These are phyloP conservation scores for Chloropsis cyanopogon DNA, from an alignment of 2,113 vertebrate genomes.

Conservation along the genomic window DNA sequence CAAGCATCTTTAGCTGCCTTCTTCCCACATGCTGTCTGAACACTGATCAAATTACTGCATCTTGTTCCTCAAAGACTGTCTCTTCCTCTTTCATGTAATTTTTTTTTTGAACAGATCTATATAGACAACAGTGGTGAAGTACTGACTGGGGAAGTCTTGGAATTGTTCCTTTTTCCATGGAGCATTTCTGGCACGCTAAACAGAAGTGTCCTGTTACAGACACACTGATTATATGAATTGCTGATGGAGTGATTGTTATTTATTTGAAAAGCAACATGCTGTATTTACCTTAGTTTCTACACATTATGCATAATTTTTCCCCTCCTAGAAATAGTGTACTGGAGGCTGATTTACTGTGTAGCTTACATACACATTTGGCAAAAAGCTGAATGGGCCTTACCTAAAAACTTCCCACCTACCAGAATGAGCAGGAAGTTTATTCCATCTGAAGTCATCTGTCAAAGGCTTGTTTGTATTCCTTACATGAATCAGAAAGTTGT, in stretches of 20 bases:
- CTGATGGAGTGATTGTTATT: background rate
- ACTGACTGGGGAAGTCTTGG: background rate
- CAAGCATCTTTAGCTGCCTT: conserved; percentile 1
- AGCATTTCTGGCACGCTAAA: background rate
- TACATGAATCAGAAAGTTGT: background rate
- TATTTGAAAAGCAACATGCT: background rate
- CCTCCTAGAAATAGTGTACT: background rate
- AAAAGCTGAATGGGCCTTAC: background rate
- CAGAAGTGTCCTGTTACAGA: background rate
- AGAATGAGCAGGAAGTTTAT: background rate
- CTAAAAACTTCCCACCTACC: background rate
- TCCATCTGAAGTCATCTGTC: background rate
- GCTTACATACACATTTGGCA: background rate
- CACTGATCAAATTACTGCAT: background rate
- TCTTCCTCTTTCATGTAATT: background rate
- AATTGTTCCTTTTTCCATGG: background rate
- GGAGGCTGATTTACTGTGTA: background rate
- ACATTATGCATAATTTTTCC: background rate
- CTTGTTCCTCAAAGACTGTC: background rate
- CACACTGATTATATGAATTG: background rate
- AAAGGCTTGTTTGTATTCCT: background rate
- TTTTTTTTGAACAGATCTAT: background rate
- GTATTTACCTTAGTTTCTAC: background rate
- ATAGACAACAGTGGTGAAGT: background rate
- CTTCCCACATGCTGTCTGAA: conserved; percentile 8